Percentiles rank a stretch among this genome's conserved stretches.
Evolutionary conservation across 2,113 vertebrate species (phyloP).

Genomic region (Todiramphus saurophagus): DNA sequence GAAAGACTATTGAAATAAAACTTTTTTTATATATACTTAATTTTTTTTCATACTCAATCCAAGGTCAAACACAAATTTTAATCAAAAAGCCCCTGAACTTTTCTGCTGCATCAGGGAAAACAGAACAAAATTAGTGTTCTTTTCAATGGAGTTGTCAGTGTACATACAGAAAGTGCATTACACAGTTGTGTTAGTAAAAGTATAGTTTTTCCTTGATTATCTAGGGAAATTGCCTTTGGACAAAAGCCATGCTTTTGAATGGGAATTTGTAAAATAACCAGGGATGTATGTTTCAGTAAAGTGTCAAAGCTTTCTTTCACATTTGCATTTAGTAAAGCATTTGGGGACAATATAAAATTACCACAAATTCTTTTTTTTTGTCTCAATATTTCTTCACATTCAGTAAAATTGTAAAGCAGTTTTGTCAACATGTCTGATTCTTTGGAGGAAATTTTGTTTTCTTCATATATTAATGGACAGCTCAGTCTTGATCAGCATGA

Average conservation of each 20-base stretch:
- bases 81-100: conserved; percentile 3
- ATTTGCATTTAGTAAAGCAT: neutral
- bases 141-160: neutral
- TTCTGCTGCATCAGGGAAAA: neutral
- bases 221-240: neutral
- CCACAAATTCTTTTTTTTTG: neutral
- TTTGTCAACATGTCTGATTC: neutral
- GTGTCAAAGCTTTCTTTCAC: neutral
- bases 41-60: conserved; percentile 6
- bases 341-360: neutral
- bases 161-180: neutral
- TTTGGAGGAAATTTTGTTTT: neutral
- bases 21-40: neutral
- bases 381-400: neutral
- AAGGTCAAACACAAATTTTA: conserved; percentile 41
- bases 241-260: neutral
- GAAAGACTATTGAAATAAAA: conserved; percentile 52
- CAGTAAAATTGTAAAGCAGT: neutral
- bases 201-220: neutral
- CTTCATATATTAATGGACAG: neutral
- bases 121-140: neutral
- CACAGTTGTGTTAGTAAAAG: neutral
- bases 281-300: neutral
- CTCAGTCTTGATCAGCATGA: neutral
- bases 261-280: neutral